Percentiles rank a stretch among this genome's conserved stretches.
Conservation (phyloP, 2,113 vertebrate species). For the Pteronura brasiliensis region DNA sequence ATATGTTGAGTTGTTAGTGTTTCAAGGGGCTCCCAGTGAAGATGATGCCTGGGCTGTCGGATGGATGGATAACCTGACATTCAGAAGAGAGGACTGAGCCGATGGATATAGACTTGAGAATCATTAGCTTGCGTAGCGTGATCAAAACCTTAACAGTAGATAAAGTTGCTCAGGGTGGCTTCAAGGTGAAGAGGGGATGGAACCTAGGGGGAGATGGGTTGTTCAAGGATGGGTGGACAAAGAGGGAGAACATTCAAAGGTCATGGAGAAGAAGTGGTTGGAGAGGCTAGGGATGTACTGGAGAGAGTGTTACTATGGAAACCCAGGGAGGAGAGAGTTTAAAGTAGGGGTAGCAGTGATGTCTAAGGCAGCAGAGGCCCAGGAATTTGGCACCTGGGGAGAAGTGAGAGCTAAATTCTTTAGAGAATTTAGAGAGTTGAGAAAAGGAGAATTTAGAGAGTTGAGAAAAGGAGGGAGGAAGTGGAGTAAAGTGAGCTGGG, state of each 20-base stretch:
- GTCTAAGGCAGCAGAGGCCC: background rate
- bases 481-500: background rate
- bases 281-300: background rate
- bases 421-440: background rate
- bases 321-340: background rate
- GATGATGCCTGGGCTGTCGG: background rate
- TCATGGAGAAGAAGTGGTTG: background rate
- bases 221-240: background rate
- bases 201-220: background rate
- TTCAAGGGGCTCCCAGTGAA: background rate
- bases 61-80: background rate
- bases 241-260: background rate
- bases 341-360: background rate
- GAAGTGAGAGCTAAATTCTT: background rate
- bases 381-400: background rate
- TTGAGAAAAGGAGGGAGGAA: background rate
- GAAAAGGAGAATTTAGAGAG: background rate
- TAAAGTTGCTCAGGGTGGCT: background rate
- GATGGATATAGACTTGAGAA: background rate
- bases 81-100: background rate
- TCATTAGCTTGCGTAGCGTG: background rate
- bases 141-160: background rate
- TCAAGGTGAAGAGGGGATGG: background rate
- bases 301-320: background rate
- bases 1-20: background rate